Evolutionary conservation across 2,888 invertebrate genomes (phyloP).

Genomic region (Crematogaster levior): DNA sequence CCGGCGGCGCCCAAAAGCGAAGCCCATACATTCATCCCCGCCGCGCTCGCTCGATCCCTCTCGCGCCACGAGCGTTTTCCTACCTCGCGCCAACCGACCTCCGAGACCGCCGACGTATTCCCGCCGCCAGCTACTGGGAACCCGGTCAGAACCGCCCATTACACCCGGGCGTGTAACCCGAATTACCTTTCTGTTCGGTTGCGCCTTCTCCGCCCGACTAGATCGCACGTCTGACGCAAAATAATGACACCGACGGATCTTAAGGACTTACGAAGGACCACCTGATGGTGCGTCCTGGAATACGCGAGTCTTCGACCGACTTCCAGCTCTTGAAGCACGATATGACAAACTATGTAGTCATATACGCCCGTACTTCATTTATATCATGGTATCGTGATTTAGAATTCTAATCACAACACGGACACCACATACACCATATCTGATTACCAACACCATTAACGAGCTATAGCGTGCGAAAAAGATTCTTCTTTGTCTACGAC

Average conservation of each 20-base stretch:
- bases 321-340: neutral
- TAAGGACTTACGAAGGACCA: slow-evolving; percentile 52
- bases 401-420: neutral
- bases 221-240: slow-evolving; percentile 58
- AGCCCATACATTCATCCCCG: slow-evolving; percentile 77
- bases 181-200: slow-evolving; percentile 71
- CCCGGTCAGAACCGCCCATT: slow-evolving; percentile 75
- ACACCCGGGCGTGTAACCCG: slow-evolving; percentile 73
- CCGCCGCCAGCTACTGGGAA: slow-evolving; percentile 55
- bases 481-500: neutral
- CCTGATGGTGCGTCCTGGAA: slow-evolving; percentile 35
- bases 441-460: neutral
- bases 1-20: slow-evolving; percentile 74
- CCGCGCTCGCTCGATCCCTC: slow-evolving; percentile 48
- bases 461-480: neutral
- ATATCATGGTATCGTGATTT: slow-evolving; percentile 18
- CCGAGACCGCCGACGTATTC: slow-evolving; percentile 62
- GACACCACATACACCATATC: neutral
- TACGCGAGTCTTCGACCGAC: slow-evolving; percentile 36
- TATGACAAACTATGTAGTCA: slow-evolving; percentile 3
- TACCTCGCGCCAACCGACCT: slow-evolving; percentile 51
- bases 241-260: slow-evolving; percentile 68
- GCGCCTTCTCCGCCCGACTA: slow-evolving; percentile 56
- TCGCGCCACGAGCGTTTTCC: slow-evolving; percentile 62
- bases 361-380: neutral